Base-by-base conservation (phyloP, 1,140 invertebrate species). In the Polypedilum pembai region DNA sequence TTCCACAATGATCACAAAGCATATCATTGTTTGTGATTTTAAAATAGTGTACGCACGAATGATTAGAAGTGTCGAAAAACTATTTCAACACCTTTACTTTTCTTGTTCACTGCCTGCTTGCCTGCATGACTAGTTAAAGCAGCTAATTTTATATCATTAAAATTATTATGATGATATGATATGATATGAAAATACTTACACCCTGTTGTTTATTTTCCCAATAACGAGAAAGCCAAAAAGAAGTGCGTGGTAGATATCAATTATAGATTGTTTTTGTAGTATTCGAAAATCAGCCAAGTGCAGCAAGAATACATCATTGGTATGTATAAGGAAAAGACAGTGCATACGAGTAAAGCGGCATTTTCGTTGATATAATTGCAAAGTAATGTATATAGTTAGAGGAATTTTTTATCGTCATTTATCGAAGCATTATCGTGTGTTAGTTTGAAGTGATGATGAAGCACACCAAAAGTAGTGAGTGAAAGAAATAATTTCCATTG, bases 111-210 rank as follows among this genome's bases (percentile, higher is more conserved):
- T 15, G 10, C 15, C 24, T 33, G 24, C 24, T 33, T 3, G 24
- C 24, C 24, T 33, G n/a, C n/a, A n/a, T 45, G n/a, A n/a, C 45
- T 56, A 56, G 45, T 56, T 12, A 33, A 33, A 33, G 5, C 24
- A 33, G 24, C 24, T 56, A 56, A 56, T 15, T 12, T 15, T n/a
- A 56, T 45, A 8, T 56, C n/a, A 56, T 56, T 56, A 56, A 56
- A 12, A n/a, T 56, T n/a, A 56, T n/a, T 12, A 56, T 12, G 18
- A 66, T 17, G n/a, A 66, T n/a, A 66, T 66, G 17, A 66, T 33
- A 20, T 66, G n/a, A n/a, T n/a, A 65, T 8, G n/a, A 66, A 4
- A 21, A 69, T 69, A 69, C 65, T 69, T 69, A 69, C 65, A 69
- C 65, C 65, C 65, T 69, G 18, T 18, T 56, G 45, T 56, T n/a